Conservation (phyloP, 2,113 vertebrate genomes). For the Rhinopithecus roxellana region DNA sequence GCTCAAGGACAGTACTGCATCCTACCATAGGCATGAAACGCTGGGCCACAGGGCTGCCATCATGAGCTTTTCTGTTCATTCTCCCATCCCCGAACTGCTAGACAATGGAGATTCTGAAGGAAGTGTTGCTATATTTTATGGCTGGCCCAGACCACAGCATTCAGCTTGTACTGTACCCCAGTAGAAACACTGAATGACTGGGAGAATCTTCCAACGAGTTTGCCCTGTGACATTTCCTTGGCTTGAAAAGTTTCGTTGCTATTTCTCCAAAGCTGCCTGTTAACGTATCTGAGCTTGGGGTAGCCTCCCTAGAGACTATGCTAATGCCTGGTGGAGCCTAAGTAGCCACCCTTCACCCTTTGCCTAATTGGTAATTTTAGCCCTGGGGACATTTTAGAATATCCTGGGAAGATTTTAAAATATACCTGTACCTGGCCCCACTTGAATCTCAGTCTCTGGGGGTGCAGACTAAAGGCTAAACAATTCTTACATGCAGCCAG, state of each 20-base stretch:
- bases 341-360: neutral
- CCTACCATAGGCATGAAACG: too few relatives aligned
- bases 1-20: neutral
- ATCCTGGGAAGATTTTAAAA: neutral
- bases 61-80: neutral
- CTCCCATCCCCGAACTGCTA: neutral
- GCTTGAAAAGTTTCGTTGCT: neutral
- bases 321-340: neutral
- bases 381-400: neutral
- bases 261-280: neutral
- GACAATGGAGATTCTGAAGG: neutral
- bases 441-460: neutral
- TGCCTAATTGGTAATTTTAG: neutral
- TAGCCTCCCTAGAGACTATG: neutral
- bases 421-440: neutral
- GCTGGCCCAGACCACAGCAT: neutral
- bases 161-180: rapidly evolving
- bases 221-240: neutral
- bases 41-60: too few relatives aligned
- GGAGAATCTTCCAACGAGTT: neutral
- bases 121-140: neutral
- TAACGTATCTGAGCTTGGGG: too few relatives aligned
- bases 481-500: neutral
- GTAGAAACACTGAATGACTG: neutral
- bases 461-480: neutral